Conservation (phyloP, 2,888 invertebrate species). For the Buathra laborator region DNA sequence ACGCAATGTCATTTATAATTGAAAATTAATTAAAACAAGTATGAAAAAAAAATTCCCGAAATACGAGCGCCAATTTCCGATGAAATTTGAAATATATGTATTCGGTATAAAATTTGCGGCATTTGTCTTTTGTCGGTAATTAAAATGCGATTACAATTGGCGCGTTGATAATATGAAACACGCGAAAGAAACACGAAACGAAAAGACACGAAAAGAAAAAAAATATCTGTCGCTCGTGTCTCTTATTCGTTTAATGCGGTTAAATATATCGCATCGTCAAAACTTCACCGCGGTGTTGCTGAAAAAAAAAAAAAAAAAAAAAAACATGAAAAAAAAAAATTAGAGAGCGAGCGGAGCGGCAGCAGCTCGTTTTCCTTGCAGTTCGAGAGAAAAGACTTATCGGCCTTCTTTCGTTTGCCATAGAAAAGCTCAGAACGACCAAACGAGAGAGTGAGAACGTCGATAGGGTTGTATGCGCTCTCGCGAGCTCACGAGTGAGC, state of each 20-base stretch:
- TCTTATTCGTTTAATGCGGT: conserved; percentile 21
- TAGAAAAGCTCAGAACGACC: neutral
- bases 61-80: neutral
- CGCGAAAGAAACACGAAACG: neutral
- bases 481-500: conserved; percentile 67
- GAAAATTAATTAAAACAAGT: neutral
- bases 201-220: neutral
- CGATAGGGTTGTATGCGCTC: neutral
- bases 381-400: conserved; percentile 62
- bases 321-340: neutral
- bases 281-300: conserved; percentile 4
- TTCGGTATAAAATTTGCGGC: neutral
- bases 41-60: neutral
- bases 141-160: neutral
- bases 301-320: conserved; percentile 13
- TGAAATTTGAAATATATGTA: neutral
- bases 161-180: neutral
- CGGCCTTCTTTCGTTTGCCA: conserved; percentile 53
- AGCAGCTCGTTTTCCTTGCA: conserved; percentile 25
- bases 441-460: neutral
- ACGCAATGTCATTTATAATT: neutral
- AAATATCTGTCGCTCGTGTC: neutral
- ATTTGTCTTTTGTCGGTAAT: neutral
- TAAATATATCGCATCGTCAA: conserved; percentile 40
- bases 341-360: conserved; percentile 25